These are phyloP conservation scores for Colletes latitarsis DNA, from an alignment of 1,140 invertebrate species.

Conservation along the genomic window DNA sequence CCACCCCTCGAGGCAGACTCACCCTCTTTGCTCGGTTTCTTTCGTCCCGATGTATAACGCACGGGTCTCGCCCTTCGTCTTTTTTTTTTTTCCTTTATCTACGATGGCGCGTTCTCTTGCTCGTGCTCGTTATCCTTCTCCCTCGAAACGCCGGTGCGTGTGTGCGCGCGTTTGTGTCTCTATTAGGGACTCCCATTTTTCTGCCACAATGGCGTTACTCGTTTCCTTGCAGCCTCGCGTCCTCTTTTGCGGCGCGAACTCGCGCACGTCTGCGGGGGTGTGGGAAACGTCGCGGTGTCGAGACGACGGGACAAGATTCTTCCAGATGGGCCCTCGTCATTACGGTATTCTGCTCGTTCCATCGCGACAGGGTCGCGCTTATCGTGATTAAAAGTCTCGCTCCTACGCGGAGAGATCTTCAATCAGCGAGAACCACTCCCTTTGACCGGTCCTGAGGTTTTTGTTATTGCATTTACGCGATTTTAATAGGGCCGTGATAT, in stretches of 20 bases:
- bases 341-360: neutral
- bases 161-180: slow-evolving; percentile 3
- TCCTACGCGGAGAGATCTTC: slow-evolving; percentile 34
- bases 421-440: slow-evolving; percentile 29
- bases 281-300: neutral
- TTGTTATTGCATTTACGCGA: slow-evolving; percentile 8
- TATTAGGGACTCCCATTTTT: slow-evolving; percentile 56
- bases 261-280: neutral
- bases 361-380: slow-evolving; percentile 12
- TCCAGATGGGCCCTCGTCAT: slow-evolving; percentile 14
- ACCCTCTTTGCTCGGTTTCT: neutral
- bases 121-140: neutral
- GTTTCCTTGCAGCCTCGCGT: slow-evolving; percentile 41
- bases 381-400: slow-evolving; percentile 43
- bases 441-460: slow-evolving; percentile 3
- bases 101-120: neutral
- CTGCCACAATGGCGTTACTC: slow-evolving; percentile 44
- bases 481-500: neutral
- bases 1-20: neutral
- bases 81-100: slow-evolving; percentile 1
- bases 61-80: neutral
- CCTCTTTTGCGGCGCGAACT: slow-evolving; percentile 15
- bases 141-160: slow-evolving; percentile 16
- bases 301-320: slow-evolving; percentile 1
- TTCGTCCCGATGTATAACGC: slow-evolving; percentile 1